A percentile compares a stretch with the other conserved stretches of the same genome.
These are phyloP conservation scores for Incurvaria masculella DNA, from an alignment of 2,888 invertebrate genomes.

Conservation along the genomic window DNA sequence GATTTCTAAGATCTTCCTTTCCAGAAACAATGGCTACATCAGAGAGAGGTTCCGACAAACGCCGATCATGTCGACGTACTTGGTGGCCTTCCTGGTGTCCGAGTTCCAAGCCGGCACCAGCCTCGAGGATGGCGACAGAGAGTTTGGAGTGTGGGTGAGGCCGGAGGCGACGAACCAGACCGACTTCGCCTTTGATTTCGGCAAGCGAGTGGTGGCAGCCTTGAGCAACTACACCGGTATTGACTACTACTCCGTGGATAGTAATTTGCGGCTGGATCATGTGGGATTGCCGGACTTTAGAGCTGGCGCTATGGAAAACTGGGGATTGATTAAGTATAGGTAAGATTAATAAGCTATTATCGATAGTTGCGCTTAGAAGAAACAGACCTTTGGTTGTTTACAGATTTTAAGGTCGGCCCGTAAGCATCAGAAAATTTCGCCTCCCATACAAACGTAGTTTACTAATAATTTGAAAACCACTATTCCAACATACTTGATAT, in stretches of 20 bases:
- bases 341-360: no score
- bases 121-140: constrained; percentile 23
- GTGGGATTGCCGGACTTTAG: constrained; percentile 83
- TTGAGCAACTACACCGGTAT: constrained; percentile 58
- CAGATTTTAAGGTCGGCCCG: no score
- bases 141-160: constrained; percentile 65
- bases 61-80: constrained; percentile 75
- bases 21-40: constrained; percentile 57
- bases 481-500: no score
- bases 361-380: no score
- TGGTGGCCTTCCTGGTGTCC: constrained; percentile 80
- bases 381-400: no score
- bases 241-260: constrained; percentile 49
- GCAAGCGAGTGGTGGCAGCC: constrained; percentile 43
- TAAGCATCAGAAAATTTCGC: no score
- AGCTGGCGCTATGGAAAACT: constrained; percentile 90
- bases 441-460: no score
- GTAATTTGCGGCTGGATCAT: constrained; percentile 73
- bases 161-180: constrained; percentile 65
- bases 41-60: constrained; percentile 58
- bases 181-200: constrained; percentile 62
- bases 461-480: no score
- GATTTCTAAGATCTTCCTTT: no score
- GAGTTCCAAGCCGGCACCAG: constrained; percentile 55
- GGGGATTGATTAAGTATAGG: constrained; percentile 84